phyloP scores from a whole-genome alignment of 1,140 invertebrate species.

The Nixonia krombeini region DNA sequence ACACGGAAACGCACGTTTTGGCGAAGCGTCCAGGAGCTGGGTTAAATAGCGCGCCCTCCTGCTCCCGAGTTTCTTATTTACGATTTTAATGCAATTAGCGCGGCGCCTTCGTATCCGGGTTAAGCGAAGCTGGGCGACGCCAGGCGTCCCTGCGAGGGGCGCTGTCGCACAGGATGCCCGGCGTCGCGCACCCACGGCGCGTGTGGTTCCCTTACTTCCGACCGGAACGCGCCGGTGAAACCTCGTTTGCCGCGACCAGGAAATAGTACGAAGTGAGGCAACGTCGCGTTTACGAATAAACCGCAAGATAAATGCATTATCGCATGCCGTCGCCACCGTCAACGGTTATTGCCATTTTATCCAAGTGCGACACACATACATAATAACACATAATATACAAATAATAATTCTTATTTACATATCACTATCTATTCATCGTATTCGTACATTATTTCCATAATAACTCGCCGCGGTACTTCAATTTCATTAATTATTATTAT shows the following conservation, averaged over 20 bases:
- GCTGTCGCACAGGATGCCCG: conserved; percentile 18
- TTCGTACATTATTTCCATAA: too few species aligned
- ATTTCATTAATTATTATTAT: too few species aligned
- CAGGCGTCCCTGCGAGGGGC: conserved; percentile 13
- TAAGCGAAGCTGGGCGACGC: conserved; percentile 18
- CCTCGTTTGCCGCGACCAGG: conserved; percentile 24
- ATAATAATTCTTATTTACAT: too few species aligned
- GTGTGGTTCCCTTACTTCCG: conserved; percentile 20
- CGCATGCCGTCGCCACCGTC: not conserved
- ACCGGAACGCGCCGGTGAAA: conserved; percentile 41
- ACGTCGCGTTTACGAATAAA: conserved; percentile 24
- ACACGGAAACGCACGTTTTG: too few species aligned
- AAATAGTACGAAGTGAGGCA: conserved; percentile 32
- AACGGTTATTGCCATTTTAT: too few species aligned
- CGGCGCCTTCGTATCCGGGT: conserved; percentile 36
- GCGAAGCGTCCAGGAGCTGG: not conserved
- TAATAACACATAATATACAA: too few species aligned
- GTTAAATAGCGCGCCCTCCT: not conserved
- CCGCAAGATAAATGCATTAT: conserved; percentile 39
- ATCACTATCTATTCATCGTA: too few species aligned
- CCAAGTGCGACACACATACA: too few species aligned
- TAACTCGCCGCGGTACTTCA: too few species aligned
- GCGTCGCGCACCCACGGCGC: conserved; percentile 28
- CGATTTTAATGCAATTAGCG: conserved; percentile 41
- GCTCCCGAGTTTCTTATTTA: conserved; percentile 22